phyloP scores from a whole-genome alignment of 2,113 vertebrate genomes.

The Rhipidura dahli region DNA sequence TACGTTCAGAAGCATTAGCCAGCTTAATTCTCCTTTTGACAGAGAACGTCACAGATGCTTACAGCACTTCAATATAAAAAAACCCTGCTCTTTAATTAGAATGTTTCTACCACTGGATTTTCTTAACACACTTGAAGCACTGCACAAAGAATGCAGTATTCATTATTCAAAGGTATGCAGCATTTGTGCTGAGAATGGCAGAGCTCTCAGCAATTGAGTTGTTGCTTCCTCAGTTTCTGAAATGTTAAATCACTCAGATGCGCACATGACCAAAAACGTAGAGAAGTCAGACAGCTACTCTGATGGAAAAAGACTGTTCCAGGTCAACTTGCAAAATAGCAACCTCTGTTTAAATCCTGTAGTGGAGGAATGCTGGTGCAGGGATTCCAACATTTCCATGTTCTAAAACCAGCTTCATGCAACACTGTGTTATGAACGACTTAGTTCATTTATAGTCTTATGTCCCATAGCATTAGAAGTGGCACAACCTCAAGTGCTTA shows the following conservation, averaged over 20 bases:
- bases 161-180: slow-evolving; percentile 23
- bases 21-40: neutral
- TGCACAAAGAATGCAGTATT: neutral
- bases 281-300: neutral
- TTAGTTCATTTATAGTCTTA: neutral
- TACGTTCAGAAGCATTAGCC: neutral
- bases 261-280: fast-evolving
- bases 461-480: neutral
- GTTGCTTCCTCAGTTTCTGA: neutral
- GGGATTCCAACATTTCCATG: neutral
- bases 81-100: neutral
- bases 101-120: neutral
- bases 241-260: neutral
- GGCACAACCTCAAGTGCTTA: neutral
- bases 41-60: neutral
- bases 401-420: neutral
- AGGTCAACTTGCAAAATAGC: slow-evolving; percentile 20
- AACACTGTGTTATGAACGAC: neutral
- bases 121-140: neutral
- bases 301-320: slow-evolving; percentile 41
- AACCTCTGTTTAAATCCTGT: neutral
- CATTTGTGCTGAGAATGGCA: neutral
- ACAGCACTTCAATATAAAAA: neutral
- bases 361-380: neutral
- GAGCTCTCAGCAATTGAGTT: neutral